Percentiles rank a stretch among this genome's conserved stretches.
Conservation (phyloP, 1,140 invertebrate species). For the Sycobia sp. region DNA sequence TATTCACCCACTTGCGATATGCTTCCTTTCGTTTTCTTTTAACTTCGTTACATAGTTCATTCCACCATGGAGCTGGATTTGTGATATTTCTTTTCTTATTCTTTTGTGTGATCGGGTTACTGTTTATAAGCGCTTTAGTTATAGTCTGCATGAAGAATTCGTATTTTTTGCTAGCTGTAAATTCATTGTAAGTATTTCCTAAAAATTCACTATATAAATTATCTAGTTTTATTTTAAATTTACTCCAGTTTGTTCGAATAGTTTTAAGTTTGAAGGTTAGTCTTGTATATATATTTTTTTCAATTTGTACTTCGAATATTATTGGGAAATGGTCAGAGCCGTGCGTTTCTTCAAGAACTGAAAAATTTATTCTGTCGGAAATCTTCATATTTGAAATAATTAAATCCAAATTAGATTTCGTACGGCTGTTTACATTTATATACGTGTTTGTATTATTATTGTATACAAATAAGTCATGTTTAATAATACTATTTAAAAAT, state of each 20-base stretch:
- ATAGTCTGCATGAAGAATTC: neutral
- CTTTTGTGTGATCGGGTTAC: neutral
- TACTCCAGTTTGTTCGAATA: neutral
- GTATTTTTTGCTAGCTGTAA: neutral
- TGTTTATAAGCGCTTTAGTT: neutral
- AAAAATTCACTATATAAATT: neutral
- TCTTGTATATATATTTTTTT: conserved; percentile 5
- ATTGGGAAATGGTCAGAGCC: neutral
- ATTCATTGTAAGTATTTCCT: neutral
- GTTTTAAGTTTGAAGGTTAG: conserved; percentile 41
- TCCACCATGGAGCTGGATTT: neutral
- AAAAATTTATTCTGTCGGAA: neutral
- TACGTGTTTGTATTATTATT: neutral
- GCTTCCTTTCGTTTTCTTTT: neutral
- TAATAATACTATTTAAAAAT: neutral
- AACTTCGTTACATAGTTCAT: neutral
- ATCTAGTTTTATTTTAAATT: neutral
- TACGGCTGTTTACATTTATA: neutral
- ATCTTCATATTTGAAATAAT: conserved; percentile 35
- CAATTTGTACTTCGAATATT: neutral
- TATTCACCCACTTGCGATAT: neutral
- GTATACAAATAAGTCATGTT: neutral
- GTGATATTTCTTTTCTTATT: neutral
- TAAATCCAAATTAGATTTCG: conserved; percentile 17
- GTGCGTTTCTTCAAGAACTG: neutral